A percentile compares a stretch with the other conserved stretches of the same genome.
Conservation (phyloP, 1,140 invertebrate species). For the Solenopsis invicta region DNA sequence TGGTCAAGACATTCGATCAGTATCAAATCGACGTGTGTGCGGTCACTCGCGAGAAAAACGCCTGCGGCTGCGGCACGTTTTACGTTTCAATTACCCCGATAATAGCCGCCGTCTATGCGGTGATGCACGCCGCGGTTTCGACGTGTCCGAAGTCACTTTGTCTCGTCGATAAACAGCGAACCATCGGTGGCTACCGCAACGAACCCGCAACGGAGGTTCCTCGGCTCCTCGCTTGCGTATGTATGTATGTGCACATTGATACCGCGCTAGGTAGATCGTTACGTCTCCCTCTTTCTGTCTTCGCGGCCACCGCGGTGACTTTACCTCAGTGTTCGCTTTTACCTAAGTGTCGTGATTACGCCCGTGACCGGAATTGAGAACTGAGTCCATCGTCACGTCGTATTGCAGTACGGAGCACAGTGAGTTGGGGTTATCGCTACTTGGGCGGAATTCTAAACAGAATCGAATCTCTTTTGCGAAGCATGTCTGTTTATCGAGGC, state of each 20-base stretch:
- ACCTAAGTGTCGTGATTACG: constrained; percentile 62
- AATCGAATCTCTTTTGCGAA: constrained; percentile 40
- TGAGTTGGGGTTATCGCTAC: constrained; percentile 34
- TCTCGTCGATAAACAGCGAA: constrained; percentile 56
- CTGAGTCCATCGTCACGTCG: constrained; percentile 11
- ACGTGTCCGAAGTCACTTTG: constrained; percentile 54
- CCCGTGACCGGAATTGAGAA: constrained; percentile 58
- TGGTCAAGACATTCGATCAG: constrained; percentile 12
- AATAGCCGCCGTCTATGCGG: constrained; percentile 28
- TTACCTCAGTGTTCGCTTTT: constrained; percentile 39
- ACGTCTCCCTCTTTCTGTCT: neutral
- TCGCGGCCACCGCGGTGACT: constrained; percentile 13
- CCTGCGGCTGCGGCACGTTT: constrained; percentile 18
- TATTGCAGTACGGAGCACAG: constrained; percentile 34
- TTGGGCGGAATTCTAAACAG: constrained; percentile 48
- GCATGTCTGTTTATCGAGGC: constrained; percentile 33
- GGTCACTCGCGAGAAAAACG: neutral
- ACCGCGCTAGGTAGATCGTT: constrained; percentile 4
- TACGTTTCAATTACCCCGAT: constrained; percentile 56
- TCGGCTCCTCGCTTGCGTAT: neutral
- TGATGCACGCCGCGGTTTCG: constrained; percentile 38
- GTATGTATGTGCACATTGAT: constrained; percentile 29
- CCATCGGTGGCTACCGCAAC: constrained; percentile 20
- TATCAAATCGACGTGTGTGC: neutral
- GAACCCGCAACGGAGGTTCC: constrained; percentile 9